Conservation (phyloP, 2,888 invertebrate genomes). For the Meteorus colon region DNA sequence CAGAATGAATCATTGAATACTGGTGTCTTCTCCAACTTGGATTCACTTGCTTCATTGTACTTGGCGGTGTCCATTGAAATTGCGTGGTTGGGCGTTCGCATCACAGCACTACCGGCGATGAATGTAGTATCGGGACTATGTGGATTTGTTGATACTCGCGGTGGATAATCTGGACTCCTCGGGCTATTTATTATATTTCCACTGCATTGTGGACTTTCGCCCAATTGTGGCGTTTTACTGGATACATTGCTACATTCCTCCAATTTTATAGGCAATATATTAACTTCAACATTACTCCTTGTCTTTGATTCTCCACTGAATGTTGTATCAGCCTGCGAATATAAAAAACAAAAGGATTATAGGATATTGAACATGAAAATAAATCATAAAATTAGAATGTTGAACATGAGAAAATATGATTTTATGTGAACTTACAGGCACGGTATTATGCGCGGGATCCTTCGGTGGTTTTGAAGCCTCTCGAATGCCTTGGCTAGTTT, state of each 20-base stretch:
- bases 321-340: constrained; percentile 55
- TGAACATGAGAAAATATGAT: no score
- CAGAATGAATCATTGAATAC: constrained; percentile 21
- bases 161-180: constrained; percentile 70
- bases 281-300: constrained; percentile 46
- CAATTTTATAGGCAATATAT: constrained; percentile 49
- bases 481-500: neutral
- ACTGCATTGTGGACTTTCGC: constrained; percentile 65
- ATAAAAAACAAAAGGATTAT: constrained; percentile 6
- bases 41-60: constrained; percentile 44
- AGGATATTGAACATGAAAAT: neutral
- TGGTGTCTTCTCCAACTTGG: neutral
- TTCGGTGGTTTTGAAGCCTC: neutral
- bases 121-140: constrained; percentile 60
- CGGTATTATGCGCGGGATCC: neutral
- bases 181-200: constrained; percentile 66
- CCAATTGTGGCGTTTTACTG: constrained; percentile 65
- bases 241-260: constrained; percentile 65
- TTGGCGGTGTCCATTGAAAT: constrained; percentile 57
- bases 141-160: constrained; percentile 63
- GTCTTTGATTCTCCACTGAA: constrained; percentile 52
- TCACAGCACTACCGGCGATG: constrained; percentile 44
- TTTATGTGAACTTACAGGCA: neutral
- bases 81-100: constrained; percentile 26
- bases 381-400: neutral